Base-by-base conservation (phyloP, 2,888 invertebrate genomes). In the Mycalesis mineus region DNA sequence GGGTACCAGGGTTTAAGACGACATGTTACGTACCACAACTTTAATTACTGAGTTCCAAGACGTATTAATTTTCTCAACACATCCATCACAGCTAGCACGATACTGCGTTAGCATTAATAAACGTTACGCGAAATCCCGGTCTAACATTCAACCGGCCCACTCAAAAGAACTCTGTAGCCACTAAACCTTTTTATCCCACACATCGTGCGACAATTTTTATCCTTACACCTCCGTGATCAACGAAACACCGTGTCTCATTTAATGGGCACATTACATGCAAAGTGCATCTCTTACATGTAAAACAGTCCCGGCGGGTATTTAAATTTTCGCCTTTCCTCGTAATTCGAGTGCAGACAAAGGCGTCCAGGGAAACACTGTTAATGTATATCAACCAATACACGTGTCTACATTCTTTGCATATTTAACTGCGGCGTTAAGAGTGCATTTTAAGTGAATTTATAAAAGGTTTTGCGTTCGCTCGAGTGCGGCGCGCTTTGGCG, bases 201-300 rank as follows among this genome's bases (percentile, higher is more conserved):
- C 48, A 17, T 48, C 29, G 45, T 53, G 37, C 9, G 44, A 28
- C 37, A 45, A 36, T 37, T 53, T 52, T 69, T 66, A 63, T 55
- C 36, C 4, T 36, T 60, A 52, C 58, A 58, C 63, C 63, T 63
- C 60, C 61, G 65, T 63, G 65, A 66, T 66, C 65, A 65, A 64
- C 65, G 60, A 64, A 63, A 62, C 69, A 64, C 70, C 68, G 64
- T 78, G 79, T 76, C 78, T 81, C 82, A 78, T 81, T 84, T 83
- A 84, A 80, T 82, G 82, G 78, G 70, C 74, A 68, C 83, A 81
- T 81, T 82, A 84, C 82, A 83, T 82, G 84, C 84, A 84, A 87
- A 88, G 78, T 87, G 87, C 87, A 88, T 86, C 87, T 87, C 86
- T 86, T 78, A 82, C 84, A 89, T 88, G 89, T 87, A 85, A 88